Conservation (phyloP, 1,140 invertebrate species). For the Drosophila persimilis region DNA sequence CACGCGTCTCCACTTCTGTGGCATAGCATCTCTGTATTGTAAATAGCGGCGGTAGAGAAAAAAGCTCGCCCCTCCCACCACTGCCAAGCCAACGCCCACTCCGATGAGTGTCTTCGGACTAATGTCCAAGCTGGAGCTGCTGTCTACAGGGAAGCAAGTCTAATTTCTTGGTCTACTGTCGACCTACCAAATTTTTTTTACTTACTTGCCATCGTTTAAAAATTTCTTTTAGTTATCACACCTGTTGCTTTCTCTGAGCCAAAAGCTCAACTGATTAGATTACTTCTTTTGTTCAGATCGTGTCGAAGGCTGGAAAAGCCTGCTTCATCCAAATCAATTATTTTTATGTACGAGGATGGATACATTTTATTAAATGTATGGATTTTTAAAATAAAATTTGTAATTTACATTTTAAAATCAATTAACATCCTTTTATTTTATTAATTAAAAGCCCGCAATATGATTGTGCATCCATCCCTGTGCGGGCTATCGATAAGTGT, state of each 20-base stretch:
- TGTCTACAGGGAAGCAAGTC: neutral
- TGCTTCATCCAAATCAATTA: neutral
- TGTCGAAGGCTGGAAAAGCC: constrained; percentile 6
- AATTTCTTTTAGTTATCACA: neutral
- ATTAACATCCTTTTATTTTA: too few relatives aligned
- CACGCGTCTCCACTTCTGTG: constrained; percentile 79
- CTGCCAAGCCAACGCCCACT: constrained; percentile 60
- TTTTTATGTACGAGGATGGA: too few relatives aligned
- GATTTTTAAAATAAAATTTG: too few relatives aligned
- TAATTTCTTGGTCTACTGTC: neutral
- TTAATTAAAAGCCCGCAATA: too few relatives aligned
- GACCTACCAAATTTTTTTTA: neutral
- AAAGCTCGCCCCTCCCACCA: constrained; percentile 52
- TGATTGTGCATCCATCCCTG: too few relatives aligned
- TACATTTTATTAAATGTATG: too few relatives aligned
- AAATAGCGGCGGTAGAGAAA: constrained; percentile 56
- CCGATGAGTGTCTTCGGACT: constrained; percentile 47
- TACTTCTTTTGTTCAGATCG: constrained; percentile 12
- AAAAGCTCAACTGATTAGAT: constrained; percentile 46
- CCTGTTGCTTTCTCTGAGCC: constrained; percentile 34
- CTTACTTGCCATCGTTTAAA: constrained; percentile 41
- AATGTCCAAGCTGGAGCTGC: constrained; percentile 27
- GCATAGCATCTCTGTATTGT: constrained; percentile 61
- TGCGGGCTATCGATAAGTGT: too few relatives aligned
- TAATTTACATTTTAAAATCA: too few relatives aligned